Evolutionary conservation across 1,140 invertebrate genomes (phyloP), one percentile per base, ranked within the genome.

Genomic region (Leptinotarsa texana): DNA sequence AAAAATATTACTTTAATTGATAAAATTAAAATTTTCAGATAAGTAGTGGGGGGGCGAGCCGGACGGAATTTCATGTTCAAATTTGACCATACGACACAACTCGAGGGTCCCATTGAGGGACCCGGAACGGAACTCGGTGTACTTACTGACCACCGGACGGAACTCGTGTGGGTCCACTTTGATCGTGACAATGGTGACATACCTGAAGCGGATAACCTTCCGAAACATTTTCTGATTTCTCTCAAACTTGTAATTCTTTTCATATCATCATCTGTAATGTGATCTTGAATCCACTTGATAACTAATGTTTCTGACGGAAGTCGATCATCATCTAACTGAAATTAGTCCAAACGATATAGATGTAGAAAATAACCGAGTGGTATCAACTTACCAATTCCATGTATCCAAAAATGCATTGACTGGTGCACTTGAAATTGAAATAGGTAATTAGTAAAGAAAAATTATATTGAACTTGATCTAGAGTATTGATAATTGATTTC

Each of bases 221-320:
- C 78, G 74, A 82, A 83, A 78, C 82, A 83, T 73, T 75, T 75
- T 61, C 82, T 78, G 4, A 78, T 72, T 24, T 83, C 78, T 70
- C 82, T 69, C 49, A 83, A 62, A 21, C 74, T 69, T 69, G 80
- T 80, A 5, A 83, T 80, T 72, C 81, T 69, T 47, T 82, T 79
- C 75, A 79, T 78, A 74, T 80, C 81, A 63, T 62, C 74, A 48
- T 79, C 78, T 24, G 62, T 70, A 6, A 79, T 61, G 68, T 82
- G 75, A 33, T 83, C 81, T 74, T 83, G 81, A 2, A 82, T 62
- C 78, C 79, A 83, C 79, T 83, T 82, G 15, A 82, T 80, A 11
- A 82, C 42, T 68, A 81, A 74, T 22, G 79, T 80, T 75, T 83
- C 82, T n/a, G 82, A 82, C 47, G 82, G 82, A 42, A 78, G 51